Evolutionary conservation across 2,797 vertebrate genomes (phyloP), one percentile per base, ranked within the genome.

Genomic region (Gadopsis marmoratus): DNA sequence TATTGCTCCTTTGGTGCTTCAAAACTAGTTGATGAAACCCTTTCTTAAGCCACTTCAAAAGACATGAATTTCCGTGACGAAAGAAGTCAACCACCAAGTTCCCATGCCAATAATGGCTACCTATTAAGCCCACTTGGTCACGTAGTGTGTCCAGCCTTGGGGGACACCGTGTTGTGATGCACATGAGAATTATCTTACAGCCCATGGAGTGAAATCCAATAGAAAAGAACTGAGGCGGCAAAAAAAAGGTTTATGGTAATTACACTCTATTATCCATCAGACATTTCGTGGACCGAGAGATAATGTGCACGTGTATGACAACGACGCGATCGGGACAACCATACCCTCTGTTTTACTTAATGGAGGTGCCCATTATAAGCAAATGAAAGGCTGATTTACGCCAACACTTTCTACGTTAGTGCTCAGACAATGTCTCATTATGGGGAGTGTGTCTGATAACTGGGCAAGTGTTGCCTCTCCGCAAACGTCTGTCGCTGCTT

Each of bases 351-450:
- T 93, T 91, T 87, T 81, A 81, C 88, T 86, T 74, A 76, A 85
- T 84, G 82, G 89, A 94, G 70, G 92, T 94, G 92, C 88, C 86
- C 91, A 94, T 94, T 93, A 94, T 82, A 77, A 60, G 69, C 80
- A 72, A 86, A 66, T 54, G 78, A 76, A 83, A 86, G 86, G 77
- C 84, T 72, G 85, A 92, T 91, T 82, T 90, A 87, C 80, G 75
- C 74, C 82, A 90, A 76, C 71, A 47, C 87, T 87, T 83, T 88
- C 61, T 74, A 81, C 79, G 41, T 89, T 89, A 63, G 81, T 55
- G 74, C 72, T 84, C 65, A 87, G 89, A 86, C 90, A 91, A 89
- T 88, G 84, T 91, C 89, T 93, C 86, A 91, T 89, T 91, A 90
- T 87, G 88, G 86, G 79, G 45, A 86, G 61, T 9, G 37, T 29